Conservation (phyloP, 2,888 invertebrate species). For the Smittia sp. region DNA sequence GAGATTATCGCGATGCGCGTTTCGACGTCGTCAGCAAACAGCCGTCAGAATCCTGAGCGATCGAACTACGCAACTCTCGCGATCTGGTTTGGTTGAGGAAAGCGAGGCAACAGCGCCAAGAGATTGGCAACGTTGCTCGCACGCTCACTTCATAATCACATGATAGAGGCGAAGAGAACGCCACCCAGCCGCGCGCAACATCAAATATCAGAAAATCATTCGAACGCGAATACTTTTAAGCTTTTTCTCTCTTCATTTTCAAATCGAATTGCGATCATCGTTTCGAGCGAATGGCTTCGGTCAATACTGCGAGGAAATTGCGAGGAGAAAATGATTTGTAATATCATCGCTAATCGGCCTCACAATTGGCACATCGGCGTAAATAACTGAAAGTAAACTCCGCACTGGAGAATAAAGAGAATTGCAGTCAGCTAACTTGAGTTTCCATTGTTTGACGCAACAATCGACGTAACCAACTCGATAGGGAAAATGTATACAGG, state of each 20-base stretch:
- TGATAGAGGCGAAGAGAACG: not conserved
- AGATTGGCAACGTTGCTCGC: not conserved
- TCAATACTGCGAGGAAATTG: not conserved
- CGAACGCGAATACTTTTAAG: not conserved
- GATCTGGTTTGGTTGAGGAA: not conserved
- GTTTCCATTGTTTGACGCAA: slow-evolving; percentile 20
- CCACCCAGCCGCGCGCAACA: not conserved
- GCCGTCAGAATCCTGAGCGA: too few relatives aligned
- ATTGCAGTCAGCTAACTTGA: not conserved
- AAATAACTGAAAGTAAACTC: not conserved
- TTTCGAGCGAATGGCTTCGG: not conserved
- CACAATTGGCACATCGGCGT: not conserved
- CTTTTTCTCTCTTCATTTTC: not conserved
- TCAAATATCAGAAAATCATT: not conserved
- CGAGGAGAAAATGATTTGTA: not conserved
- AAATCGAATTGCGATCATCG: not conserved
- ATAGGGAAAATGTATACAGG: not conserved
- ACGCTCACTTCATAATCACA: not conserved
- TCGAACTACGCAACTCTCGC: not conserved
- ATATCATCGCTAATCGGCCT: slow-evolving; percentile 2
- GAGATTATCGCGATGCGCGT: too few relatives aligned
- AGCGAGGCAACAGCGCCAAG: not conserved
- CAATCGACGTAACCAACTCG: not conserved
- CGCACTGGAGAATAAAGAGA: not conserved
- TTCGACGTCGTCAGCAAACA: too few relatives aligned